Base-by-base conservation (phyloP, 2,113 vertebrate genomes). In the Saccopteryx bilineata region DNA sequence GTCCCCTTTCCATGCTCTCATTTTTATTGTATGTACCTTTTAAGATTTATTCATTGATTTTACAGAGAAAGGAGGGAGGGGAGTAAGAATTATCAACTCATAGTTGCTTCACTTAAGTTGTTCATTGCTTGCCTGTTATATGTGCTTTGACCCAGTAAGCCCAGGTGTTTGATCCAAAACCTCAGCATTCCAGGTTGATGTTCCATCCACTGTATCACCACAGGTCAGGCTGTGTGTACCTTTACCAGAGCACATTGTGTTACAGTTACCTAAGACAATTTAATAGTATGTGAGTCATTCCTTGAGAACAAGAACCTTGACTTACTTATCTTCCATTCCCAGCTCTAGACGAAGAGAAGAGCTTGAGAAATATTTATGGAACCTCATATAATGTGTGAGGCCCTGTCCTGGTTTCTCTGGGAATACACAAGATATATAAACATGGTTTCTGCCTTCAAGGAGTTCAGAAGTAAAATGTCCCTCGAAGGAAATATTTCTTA, bases 401-500 rank as follows among this genome's bases (percentile, higher is more conserved):
- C 69, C 48, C 76, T 23, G 61, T 90, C 39, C n/a, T 50, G 76
- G 71, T 83, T 96, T 68, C 61, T n/a, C 4, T 72, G 56, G 46
- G 26, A 12, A 5, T 26, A 18, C 19, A 52, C 5, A 81, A n/a
- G 9, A 83, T 83, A 9, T 66, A 17, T 79, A 91, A 90, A 90
- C 65, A 63, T 54, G 10, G 15, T 75, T 90, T 87, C 78, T 95
- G 54, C 54, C 19, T 46, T 75, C 9, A 76, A 33, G 28, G 68
- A 94, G n/a, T 61, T 76, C 80, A 76, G 56, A 68, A 81, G 33
- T 94, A 14, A 88, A 75, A 87, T 69, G 39, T 48, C 91, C 19
- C 17, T 85, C 78, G 21, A 75, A 82, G 61, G 50, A 93, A 82
- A 82, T 91, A 81, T 61, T 93, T 96, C 74, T 69, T 81, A 85